phyloP scores from a whole-genome alignment of 2,888 invertebrate species.

The Luperina nickerlii region DNA sequence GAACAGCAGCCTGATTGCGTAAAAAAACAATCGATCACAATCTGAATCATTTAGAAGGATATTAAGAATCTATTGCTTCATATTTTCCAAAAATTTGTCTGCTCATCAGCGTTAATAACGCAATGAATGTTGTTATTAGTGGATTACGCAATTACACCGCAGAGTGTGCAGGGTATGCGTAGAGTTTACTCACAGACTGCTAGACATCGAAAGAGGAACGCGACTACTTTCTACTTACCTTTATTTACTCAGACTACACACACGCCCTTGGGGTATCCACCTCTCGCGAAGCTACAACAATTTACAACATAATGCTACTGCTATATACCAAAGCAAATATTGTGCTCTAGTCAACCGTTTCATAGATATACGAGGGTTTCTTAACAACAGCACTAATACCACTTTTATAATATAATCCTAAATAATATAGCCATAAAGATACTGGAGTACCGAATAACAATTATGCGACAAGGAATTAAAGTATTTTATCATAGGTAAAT shows the following conservation, averaged over 20 bases:
- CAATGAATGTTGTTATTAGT: too few relatives aligned
- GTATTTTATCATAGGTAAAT: constrained; percentile 16
- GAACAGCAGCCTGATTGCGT: too few relatives aligned
- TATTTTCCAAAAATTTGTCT: too few relatives aligned
- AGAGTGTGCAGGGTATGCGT: too few relatives aligned
- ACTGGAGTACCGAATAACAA: constrained; percentile 19
- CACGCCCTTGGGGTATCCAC: constrained; percentile 26
- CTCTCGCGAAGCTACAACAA: neutral
- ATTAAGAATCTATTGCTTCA: too few relatives aligned
- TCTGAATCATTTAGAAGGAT: too few relatives aligned
- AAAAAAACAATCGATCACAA: too few relatives aligned
- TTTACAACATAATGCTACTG: constrained; percentile 41
- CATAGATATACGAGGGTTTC: constrained; percentile 19
- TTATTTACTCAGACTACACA: neutral
- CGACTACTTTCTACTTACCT: neutral
- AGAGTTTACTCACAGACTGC: too few relatives aligned
- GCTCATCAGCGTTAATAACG: too few relatives aligned
- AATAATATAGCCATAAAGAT: constrained; percentile 47
- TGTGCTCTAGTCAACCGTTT: constrained; percentile 16
- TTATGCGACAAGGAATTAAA: neutral
- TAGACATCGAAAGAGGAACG: neutral
- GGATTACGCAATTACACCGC: too few relatives aligned
- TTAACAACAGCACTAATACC: neutral
- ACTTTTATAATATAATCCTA: constrained; percentile 39
- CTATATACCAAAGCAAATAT: constrained; percentile 48